These are phyloP conservation scores for Pristionchus exspectatus DNA, from an alignment of 2,888 invertebrate genomes.

Conservation along the genomic window DNA sequence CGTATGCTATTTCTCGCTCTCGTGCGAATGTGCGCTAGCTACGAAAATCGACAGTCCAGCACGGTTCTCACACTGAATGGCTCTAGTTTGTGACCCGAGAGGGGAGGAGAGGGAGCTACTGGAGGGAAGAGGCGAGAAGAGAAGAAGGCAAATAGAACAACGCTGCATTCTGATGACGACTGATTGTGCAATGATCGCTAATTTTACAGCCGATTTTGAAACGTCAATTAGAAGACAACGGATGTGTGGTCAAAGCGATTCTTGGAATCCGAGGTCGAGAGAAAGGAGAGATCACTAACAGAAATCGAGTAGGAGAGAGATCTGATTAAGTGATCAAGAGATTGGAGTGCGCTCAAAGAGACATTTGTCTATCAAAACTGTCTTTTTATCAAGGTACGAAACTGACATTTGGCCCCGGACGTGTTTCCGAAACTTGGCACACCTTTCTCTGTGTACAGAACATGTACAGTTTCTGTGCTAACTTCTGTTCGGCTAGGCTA, in stretches of 20 bases:
- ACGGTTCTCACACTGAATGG: conserved; percentile 14
- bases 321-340: not conserved
- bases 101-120: not conserved
- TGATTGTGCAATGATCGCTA: conserved; percentile 14
- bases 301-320: not conserved
- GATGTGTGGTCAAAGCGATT: conserved; percentile 3
- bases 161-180: not conserved
- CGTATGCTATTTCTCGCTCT: conserved; percentile 10
- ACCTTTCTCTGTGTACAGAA: conserved; percentile 9
- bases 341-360: not conserved
- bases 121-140: conserved; percentile 18
- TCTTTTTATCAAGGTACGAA: not conserved
- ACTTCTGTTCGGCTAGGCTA: not conserved
- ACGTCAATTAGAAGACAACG: not conserved
- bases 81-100: conserved; percentile 11
- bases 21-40: not conserved
- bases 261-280: not conserved
- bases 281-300: conserved; percentile 18
- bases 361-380: not conserved
- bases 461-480: conserved; percentile 28
- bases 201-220: not conserved
- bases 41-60: not conserved
- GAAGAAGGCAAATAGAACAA: not conserved
- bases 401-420: not conserved
- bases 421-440: conserved; percentile 4